A percentile compares a stretch with the other conserved stretches of the same genome.
These are phyloP conservation scores for Diadophis punctatus DNA, from an alignment of 2,113 vertebrate species.

Conservation along the genomic window DNA sequence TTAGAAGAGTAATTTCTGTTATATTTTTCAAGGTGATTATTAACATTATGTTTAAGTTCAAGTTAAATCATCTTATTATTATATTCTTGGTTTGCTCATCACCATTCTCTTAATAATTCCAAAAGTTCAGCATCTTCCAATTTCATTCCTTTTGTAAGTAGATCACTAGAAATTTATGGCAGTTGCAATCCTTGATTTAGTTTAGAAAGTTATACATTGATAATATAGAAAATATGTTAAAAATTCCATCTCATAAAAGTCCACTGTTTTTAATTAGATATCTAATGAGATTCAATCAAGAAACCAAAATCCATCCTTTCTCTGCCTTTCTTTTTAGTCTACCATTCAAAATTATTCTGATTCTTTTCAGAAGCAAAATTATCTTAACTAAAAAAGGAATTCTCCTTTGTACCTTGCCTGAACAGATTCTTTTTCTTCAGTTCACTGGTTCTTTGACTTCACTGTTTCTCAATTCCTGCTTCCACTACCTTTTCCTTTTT, in stretches of 20 bases:
- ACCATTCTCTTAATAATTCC: not conserved
- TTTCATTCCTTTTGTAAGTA: not conserved
- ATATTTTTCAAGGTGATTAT: not conserved
- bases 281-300: not conserved
- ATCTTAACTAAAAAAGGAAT: not conserved
- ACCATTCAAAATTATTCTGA: not conserved
- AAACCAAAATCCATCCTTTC: not conserved
- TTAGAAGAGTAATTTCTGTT: not conserved
- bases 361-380: not conserved
- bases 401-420: not conserved
- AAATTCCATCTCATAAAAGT: not conserved
- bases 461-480: not conserved
- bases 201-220: not conserved
- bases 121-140: not conserved
- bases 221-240: not conserved
- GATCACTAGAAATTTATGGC: not conserved
- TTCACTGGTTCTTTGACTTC: not conserved
- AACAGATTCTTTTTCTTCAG: not conserved
- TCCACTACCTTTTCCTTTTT: not conserved
- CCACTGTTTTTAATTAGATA: not conserved
- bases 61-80: not conserved
- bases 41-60: not conserved
- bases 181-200: not conserved
- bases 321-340: not conserved
- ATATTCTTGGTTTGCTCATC: not conserved